Base-by-base conservation (phyloP, 2,113 vertebrate species). In the Trochalopteron elliotii region DNA sequence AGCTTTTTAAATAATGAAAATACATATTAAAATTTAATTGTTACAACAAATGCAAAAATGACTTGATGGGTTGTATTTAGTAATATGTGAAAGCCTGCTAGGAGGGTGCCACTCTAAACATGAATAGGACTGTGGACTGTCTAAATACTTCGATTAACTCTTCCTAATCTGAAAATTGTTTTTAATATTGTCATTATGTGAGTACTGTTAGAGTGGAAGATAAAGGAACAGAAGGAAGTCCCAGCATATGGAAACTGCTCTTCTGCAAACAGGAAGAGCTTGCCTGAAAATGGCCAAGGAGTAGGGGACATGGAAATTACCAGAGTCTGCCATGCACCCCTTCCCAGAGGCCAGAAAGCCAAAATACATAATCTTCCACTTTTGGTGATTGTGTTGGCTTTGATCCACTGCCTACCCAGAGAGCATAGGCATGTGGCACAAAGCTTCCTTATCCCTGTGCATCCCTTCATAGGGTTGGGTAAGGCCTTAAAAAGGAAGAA, bases 361-460 rank as follows among this genome's bases (percentile, higher is more conserved):
- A 2, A 81, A 87, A 87, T 50, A 56, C 16, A 16, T 1, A 4
- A 1, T 61, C 53, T 53, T 19, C 28, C 15, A 22, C 4, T 69
- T 75, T 6, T 19, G 12, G 9, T 44, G 40, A 49, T 30, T 67
- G n/a, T 0, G 0, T 33, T 83, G 21, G 8, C 39, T 80, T 92
- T 75, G 33, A 86, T 11, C 9, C 1, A 4, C 67, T 80, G 33
- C 27, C 35, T 75, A n/a, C 6, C 3, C 24, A 33, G 30, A 57
- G 5, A 79, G 12, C 15, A 59, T 3, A 67, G 17, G 9, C 13
- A 19, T 22, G 20, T 53, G n/a, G 7, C 37, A 65, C 9, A 69
- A n/a, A 77, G 14, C 7, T 57, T 94, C 53, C n/a, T 86, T 35
- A 14, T 24, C 12, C 8, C 16, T 24, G 52, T 37, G 9, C 7